phyloP scores from a whole-genome alignment of 64 coral and sea anemone genomes.

The Pocillopora verrucosa region DNA sequence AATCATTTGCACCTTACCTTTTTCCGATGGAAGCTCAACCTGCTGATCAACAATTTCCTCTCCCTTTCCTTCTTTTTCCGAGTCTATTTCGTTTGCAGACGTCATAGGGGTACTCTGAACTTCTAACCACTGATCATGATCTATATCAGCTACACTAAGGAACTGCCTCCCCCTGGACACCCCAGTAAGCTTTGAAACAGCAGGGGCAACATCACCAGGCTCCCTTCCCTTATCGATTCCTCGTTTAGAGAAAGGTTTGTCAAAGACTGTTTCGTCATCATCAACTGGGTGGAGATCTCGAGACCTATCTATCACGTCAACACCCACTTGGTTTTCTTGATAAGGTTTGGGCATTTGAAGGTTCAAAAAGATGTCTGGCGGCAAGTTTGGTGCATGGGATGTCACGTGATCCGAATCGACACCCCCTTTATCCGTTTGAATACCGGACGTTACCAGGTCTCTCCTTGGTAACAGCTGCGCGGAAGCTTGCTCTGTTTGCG shows the following conservation, averaged over 20 bases:
- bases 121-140: constrained; percentile 71
- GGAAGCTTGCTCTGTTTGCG: constrained; percentile 21
- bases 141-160: constrained; percentile 86
- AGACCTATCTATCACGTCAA: background rate
- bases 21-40: background rate
- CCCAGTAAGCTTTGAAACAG: background rate
- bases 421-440: constrained; percentile 14
- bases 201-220: background rate
- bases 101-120: constrained; percentile 32
- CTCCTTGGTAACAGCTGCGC: background rate
- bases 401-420: constrained; percentile 1
- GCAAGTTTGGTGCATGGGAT: constrained; percentile 49
- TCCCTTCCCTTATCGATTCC: background rate
- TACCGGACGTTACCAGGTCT: constrained; percentile 5
- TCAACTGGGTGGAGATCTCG: background rate
- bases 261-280: background rate
- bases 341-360: constrained; percentile 57
- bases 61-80: background rate
- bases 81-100: background rate
- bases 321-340: background rate
- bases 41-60: background rate
- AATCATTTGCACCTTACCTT: background rate
- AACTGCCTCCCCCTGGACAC: constrained; percentile 53
- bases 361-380: constrained; percentile 82
- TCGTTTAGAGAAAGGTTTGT: background rate